Evolutionary conservation across 2,797 vertebrate species (phyloP).

Genomic region (Craterocephalus amniculus): DNA sequence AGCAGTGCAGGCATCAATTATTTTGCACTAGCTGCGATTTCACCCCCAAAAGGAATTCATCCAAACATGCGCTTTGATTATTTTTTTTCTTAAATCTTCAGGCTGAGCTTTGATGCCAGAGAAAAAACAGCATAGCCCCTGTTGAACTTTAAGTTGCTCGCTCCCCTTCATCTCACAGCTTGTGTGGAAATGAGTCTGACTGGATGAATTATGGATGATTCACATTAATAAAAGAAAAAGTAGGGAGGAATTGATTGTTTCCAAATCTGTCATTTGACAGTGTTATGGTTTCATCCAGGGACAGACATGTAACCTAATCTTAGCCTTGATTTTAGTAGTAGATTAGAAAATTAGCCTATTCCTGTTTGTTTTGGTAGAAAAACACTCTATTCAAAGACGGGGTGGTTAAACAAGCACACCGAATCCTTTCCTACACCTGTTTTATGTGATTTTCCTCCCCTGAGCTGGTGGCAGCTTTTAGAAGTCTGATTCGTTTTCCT

Average conservation of each 20-base stretch:
- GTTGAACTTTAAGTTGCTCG: conserved; percentile 10
- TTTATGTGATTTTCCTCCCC: no score
- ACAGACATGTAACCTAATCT: not conserved
- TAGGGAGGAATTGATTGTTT: no score
- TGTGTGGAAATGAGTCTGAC: conserved; percentile 39
- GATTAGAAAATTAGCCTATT: no score
- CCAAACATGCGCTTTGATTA: conserved; percentile 54
- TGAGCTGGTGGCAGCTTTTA: no score
- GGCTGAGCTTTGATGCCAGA: conserved; percentile 49
- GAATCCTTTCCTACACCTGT: no score
- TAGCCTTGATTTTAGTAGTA: not conserved
- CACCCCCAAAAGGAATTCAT: conserved; percentile 52
- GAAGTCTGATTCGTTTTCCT: no score
- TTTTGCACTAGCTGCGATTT: conserved; percentile 58
- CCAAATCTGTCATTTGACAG: conserved; percentile 18
- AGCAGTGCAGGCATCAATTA: conserved; percentile 45
- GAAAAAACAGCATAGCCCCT: conserved; percentile 1
- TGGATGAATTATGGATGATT: conserved; percentile 20
- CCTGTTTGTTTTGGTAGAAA: no score
- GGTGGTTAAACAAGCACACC: no score
- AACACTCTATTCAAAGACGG: no score
- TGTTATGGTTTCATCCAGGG: not conserved
- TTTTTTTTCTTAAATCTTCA: conserved; percentile 26
- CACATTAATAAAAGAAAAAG: not conserved
- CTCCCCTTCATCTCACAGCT: conserved; percentile 42